These are phyloP conservation scores for Stramonita haemastoma DNA, from an alignment of 2,888 invertebrate species.

Conservation along the genomic window DNA sequence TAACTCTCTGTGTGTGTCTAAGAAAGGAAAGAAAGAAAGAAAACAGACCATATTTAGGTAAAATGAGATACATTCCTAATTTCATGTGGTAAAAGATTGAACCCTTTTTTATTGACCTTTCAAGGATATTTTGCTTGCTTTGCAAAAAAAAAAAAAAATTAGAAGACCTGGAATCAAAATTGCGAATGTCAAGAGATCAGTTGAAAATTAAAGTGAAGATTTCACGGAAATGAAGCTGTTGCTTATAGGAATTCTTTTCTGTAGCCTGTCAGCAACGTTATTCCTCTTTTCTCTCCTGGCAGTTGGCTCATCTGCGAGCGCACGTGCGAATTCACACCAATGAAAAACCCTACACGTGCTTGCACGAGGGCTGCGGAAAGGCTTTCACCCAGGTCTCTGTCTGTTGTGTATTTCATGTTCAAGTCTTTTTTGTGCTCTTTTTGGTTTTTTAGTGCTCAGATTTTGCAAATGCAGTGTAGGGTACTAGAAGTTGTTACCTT, in stretches of 20 bases:
- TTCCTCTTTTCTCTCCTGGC: conserved; percentile 29
- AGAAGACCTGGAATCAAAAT: neutral
- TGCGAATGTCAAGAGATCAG: neutral
- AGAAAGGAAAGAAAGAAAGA: neutral
- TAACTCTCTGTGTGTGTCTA: no score
- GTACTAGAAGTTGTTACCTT: no score
- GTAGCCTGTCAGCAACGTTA: neutral
- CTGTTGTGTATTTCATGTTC: conserved; percentile 19
- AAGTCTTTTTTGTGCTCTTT: neutral
- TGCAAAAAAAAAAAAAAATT: neutral
- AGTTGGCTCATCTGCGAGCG: conserved; percentile 42
- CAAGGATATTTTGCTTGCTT: no score
- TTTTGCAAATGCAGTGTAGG: no score
- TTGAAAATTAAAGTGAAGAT: neutral
- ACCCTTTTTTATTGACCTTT: no score
- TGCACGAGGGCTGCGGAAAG: conserved; percentile 93
- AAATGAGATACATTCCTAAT: neutral
- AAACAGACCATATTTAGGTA: neutral
- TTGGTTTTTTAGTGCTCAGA: neutral
- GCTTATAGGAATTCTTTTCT: neutral
- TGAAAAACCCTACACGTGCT: conserved; percentile 98
- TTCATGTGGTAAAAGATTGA: no score
- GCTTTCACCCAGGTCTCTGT: conserved; percentile 95
- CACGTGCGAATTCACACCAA: conserved; percentile 74
- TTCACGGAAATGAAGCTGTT: no score